Evolutionary conservation across 2,113 vertebrate species (phyloP).

Genomic region (Antechinus stuartii): DNA sequence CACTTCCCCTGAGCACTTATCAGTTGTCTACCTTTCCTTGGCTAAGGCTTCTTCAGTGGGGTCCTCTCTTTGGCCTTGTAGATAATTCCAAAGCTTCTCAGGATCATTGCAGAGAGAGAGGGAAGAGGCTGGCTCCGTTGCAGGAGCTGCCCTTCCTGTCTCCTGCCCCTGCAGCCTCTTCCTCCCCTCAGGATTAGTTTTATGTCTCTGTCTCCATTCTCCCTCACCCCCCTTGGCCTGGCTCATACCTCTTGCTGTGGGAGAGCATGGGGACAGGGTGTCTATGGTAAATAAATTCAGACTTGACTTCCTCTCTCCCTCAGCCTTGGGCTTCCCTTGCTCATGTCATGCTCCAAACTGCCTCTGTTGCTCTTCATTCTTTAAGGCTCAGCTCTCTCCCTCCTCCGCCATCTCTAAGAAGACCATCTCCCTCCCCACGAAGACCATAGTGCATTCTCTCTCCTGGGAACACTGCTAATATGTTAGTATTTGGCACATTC

Average conservation of each 20-base stretch:
- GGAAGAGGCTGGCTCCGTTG: not conserved
- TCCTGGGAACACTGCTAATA: not conserved
- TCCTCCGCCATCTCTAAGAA: not conserved
- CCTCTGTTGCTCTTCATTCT: not conserved
- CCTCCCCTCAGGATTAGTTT: not conserved
- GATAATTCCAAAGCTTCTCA: not conserved
- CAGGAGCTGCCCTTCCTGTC: not conserved
- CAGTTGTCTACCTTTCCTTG: not conserved
- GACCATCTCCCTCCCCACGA: rapidly evolving
- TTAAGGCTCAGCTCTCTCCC: not conserved
- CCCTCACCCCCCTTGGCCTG: slow-evolving; percentile 47
- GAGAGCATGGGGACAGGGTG: not conserved
- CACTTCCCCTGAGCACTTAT: not conserved
- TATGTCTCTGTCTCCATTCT: slow-evolving; percentile 55
- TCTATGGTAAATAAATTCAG: slow-evolving; percentile 71
- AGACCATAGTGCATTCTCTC: not conserved
- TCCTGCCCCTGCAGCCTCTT: not conserved
- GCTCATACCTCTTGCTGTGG: slow-evolving; percentile 22
- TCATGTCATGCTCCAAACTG: too few relatives aligned
- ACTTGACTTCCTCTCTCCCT: slow-evolving; percentile 31
- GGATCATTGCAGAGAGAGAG: not conserved
- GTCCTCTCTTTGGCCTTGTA: not conserved
- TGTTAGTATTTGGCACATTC: not conserved
- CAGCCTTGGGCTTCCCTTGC: not conserved
- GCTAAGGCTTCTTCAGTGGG: not conserved